Conservation (phyloP, 2,113 vertebrate species). For the Burhinus oedicnemus region DNA sequence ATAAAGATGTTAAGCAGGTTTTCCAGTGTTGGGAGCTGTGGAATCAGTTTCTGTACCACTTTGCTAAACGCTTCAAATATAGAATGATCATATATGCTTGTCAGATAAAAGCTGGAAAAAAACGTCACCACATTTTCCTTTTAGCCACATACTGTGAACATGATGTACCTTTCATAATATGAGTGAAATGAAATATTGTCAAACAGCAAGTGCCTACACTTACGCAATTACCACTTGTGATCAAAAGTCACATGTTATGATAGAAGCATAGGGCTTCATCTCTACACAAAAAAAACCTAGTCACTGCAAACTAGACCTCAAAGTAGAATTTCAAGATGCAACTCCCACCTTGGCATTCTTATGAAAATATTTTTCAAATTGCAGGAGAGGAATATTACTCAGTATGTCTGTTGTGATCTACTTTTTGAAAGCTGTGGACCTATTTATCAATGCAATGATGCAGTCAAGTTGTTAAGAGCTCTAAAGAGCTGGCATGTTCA, state of each 20-base stretch:
- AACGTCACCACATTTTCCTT: constrained; percentile 67
- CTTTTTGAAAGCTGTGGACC: background rate
- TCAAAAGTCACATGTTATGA: background rate
- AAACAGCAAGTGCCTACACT: constrained; percentile 33
- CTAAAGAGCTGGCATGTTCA: background rate
- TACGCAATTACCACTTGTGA: background rate
- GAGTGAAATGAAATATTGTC: constrained; percentile 34
- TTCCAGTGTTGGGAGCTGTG: constrained; percentile 89
- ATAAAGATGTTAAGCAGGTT: constrained; percentile 93
- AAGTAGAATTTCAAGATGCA: background rate
- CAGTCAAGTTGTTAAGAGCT: background rate
- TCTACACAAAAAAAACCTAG: background rate
- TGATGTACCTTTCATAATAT: constrained; percentile 45
- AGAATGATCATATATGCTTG: constrained; percentile 92
- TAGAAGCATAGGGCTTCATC: background rate
- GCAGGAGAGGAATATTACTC: background rate
- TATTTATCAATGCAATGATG: background rate
- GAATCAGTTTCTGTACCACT: constrained; percentile 91
- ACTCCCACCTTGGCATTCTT: background rate
- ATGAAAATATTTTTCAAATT: background rate
- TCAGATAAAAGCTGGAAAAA: constrained; percentile 89
- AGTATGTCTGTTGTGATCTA: background rate
- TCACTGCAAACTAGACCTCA: background rate
- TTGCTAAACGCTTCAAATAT: constrained; percentile 94
- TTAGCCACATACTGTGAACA: constrained; percentile 46